Percentiles rank a stretch among this genome's conserved stretches.
Evolutionary conservation across 1,140 invertebrate genomes (phyloP).

Genomic region (Drosophila fuyamai): DNA sequence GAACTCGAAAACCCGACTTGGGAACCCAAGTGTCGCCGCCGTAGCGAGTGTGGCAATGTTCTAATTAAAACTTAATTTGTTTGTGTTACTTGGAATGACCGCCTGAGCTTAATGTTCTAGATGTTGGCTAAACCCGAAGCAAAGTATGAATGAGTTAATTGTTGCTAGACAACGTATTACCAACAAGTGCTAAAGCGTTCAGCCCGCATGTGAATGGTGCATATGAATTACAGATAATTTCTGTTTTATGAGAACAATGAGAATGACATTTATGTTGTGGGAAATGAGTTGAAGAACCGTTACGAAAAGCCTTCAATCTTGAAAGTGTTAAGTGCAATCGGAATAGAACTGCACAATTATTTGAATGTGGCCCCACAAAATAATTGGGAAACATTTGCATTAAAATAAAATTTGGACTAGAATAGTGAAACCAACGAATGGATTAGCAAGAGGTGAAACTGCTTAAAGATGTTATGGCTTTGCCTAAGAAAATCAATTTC

Average conservation of each 20-base stretch:
- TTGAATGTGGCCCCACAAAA: constrained; percentile 1
- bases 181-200: constrained; percentile 38
- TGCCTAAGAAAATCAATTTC: neutral
- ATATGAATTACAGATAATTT: constrained; percentile 45
- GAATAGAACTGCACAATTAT: constrained; percentile 28
- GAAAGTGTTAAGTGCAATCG: constrained; percentile 56
- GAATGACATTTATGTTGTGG: constrained; percentile 65
- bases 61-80: constrained; percentile 73
- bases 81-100: constrained; percentile 70
- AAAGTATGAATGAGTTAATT: constrained; percentile 30
- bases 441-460: too few species aligned
- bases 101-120: constrained; percentile 58
- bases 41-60: constrained; percentile 67
- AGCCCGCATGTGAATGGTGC: constrained; percentile 44
- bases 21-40: constrained; percentile 16
- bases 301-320: constrained; percentile 32
- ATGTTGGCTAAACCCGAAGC: constrained; percentile 14
- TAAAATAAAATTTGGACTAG: neutral
- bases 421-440: neutral
- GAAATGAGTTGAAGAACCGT: constrained; percentile 57
- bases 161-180: constrained; percentile 20
- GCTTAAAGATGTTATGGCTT: neutral
- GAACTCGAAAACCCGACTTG: constrained; percentile 30
- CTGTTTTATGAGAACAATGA: constrained; percentile 48
- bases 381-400: constrained; percentile 30